Base-by-base conservation (phyloP, 23 tunicate genomes). In the Styela plicata region DNA sequence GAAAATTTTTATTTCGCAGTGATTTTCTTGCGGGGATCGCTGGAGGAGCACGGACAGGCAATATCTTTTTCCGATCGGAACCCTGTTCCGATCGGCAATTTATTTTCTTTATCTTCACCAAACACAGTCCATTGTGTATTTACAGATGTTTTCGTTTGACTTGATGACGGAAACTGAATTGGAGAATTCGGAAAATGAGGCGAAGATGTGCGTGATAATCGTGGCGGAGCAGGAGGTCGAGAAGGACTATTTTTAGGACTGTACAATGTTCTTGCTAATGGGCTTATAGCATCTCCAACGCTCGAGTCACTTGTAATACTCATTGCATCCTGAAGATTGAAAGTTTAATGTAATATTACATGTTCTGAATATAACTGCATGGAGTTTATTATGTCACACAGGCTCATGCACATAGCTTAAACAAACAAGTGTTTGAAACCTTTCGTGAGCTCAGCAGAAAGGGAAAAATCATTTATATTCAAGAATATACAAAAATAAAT, bases 41-140 rank as follows among this genome's bases (percentile, higher is more conserved):
- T 0, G 81, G 81, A 10, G 81, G 81, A 33, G 81, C 64, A 23
- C 81, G 64, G 10, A 44, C 64, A 17, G 81, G 81, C 57, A 76
- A 27, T 21, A 52, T 44, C 28, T 53, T 21, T 76, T 76, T 53
- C 10, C 81, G 37, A 36, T n/a, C n/a, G n/a, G n/a, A n/a, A n/a
- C 63, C 37, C 17, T 5, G 81, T 21, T 32, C 66, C 44, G 44
- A 25, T 25, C 23, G 52, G 81, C 18, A 44, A 10, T 36, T 36
- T 52, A 53, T 76, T 76, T 53, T 76, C 81, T n/a, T 44, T 76
- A 44, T 76, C 53, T 1, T 76, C 81, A n/a, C 64, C 81, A 53
- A 76, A 76, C 65, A 44, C 31, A 10, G 63, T 53, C 81, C 81
- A 76, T 44, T 76, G 2, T 76, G 18, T 36, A 44, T 53, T 52